Base-by-base conservation (phyloP, 2,888 invertebrate genomes). In the Criorhina ranunculi region DNA sequence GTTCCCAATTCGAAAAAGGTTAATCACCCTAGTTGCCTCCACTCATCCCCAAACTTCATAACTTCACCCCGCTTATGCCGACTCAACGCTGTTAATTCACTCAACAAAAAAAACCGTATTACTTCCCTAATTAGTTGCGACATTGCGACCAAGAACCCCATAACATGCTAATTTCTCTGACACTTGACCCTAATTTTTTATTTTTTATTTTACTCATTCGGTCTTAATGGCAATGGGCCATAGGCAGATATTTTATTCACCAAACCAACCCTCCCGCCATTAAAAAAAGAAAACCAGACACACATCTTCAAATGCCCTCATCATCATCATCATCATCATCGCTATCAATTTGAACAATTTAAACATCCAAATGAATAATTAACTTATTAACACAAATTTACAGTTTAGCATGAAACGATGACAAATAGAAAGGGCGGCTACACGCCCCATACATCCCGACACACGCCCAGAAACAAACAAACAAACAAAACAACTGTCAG, bases 331-430 rank as follows among this genome's bases (percentile, higher is more conserved):
- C 51, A 51, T 51, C 29, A 49, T 73, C 62, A 69, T 67, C 69
- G 64, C 67, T 69, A 79, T 85, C 83, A 85, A 85, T 85, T 79
- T 79, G 37, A 64, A 64, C 79, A 79, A 70, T 80, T 85, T 76
- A 85, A 80, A 64, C 60, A 24, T 24, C n/a, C 24, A 51, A 44
- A 79, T 85, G 80, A 85, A 80, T 85, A 85, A 85, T 85, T 85
- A 85, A 85, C 73, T 79, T 69, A 85, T 85, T 79, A 80, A 80
- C 75, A 75, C 75, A 75, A 83, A 73, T 80, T 79, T 79, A 67
- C 60, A 83, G 82, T 78, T 79, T 4, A 24, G 67, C 67, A 49
- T 67, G 49, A 40, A 66, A 62, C 37, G 77, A 69, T 70, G 66
- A 62, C 73, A 69, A 80, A 80, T 59, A 64, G 46, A 75, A 33